These are phyloP conservation scores for Etheostoma cragini DNA, from an alignment of 2,113 vertebrate species.

Conservation along the genomic window DNA sequence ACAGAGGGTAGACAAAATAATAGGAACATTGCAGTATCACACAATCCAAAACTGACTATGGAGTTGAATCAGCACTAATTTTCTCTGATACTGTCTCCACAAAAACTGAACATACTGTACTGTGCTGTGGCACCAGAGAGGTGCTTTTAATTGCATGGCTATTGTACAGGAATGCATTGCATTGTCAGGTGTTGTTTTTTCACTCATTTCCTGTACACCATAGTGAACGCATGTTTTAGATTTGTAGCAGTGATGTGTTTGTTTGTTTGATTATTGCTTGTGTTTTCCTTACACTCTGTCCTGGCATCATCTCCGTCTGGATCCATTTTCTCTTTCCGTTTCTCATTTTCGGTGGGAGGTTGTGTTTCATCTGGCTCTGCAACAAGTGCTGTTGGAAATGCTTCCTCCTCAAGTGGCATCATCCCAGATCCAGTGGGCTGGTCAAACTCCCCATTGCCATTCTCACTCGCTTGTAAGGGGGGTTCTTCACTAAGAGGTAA, in stretches of 20 bases:
- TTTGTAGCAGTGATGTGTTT: not conserved
- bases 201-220: not conserved
- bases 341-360: not conserved
- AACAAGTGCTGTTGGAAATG: not conserved
- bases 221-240: not conserved
- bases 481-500: not conserved
- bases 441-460: not conserved
- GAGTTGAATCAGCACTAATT: not conserved
- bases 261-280: not conserved
- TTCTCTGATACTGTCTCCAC: not conserved
- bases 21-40: not conserved
- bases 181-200: not conserved
- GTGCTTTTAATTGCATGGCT: not conserved
- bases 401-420: not conserved
- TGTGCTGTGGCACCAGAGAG: not conserved
- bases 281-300: constrained; percentile 41
- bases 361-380: not conserved
- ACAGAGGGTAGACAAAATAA: not conserved
- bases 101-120: not conserved
- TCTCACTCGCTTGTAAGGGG: not conserved
- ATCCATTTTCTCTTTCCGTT: rapidly evolving
- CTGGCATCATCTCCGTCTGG: not conserved
- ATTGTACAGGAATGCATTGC: not conserved
- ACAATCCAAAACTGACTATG: not conserved
- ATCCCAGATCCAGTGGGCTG: constrained; percentile 60